These are phyloP conservation scores for Cryptus armator DNA, from an alignment of 2,888 invertebrate species.

Conservation along the genomic window DNA sequence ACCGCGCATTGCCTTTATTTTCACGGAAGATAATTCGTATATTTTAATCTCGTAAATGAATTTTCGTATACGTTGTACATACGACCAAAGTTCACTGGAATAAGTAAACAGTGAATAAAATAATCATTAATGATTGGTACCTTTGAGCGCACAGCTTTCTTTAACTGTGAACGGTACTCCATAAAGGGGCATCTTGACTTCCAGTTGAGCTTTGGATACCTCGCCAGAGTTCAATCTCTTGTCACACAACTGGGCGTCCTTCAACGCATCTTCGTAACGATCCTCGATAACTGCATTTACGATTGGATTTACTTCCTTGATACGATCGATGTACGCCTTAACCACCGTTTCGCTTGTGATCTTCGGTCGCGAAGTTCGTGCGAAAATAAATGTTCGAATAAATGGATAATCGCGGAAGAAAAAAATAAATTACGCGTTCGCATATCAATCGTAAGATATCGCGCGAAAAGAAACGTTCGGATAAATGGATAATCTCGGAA, in stretches of 20 bases:
- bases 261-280: constrained; percentile 90
- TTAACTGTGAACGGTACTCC: constrained; percentile 95
- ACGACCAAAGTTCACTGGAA: no score
- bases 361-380: constrained; percentile 83
- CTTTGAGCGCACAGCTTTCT: constrained; percentile 92
- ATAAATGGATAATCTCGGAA: not conserved
- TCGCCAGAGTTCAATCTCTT: constrained; percentile 87
- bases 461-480: not conserved
- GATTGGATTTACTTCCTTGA: constrained; percentile 91
- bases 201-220: constrained; percentile 88
- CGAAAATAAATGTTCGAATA: not conserved
- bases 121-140: constrained; percentile 80
- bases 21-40: no score
- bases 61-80: no score
- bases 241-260: constrained; percentile 92
- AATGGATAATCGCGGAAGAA: not conserved
- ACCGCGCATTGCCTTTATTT: not conserved
- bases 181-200: constrained; percentile 90
- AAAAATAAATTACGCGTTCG: not conserved
- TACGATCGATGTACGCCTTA: constrained; percentile 90
- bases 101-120: no score
- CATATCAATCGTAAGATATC: no score
- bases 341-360: constrained; percentile 90
- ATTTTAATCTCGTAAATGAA: no score
- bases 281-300: constrained; percentile 94